Evolutionary conservation across 2,113 vertebrate genomes (phyloP).

Genomic region (Oreochromis niloticus): DNA sequence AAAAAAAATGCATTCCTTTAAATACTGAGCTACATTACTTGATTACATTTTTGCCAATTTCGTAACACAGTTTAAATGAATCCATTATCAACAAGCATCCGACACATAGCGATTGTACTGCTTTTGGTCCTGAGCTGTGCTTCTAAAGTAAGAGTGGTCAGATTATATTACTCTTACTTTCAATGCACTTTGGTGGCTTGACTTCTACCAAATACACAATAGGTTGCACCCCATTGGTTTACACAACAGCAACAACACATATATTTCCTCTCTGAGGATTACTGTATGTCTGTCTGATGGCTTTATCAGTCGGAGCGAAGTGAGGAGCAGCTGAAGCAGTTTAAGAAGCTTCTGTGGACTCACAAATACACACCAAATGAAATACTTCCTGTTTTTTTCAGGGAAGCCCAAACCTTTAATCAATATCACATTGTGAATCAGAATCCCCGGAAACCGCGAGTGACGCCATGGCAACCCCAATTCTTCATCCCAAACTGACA

Average conservation of each 20-base stretch:
- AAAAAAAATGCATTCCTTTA: not conserved
- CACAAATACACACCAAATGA: not conserved
- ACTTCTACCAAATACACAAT: not conserved
- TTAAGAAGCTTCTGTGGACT: not conserved
- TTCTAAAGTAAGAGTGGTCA: not conserved
- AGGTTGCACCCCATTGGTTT: not conserved
- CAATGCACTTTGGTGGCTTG: not conserved
- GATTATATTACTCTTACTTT: not conserved
- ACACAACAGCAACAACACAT: not conserved
- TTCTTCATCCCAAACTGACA: not conserved
- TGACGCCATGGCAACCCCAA: constrained; percentile 20
- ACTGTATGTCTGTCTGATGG: not conserved
- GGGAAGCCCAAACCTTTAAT: constrained; percentile 10
- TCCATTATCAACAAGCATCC: not conserved
- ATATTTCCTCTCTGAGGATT: not conserved
- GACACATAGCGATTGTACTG: not conserved
- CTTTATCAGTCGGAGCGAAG: not conserved
- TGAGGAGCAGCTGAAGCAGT: not conserved
- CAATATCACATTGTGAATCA: constrained; percentile 2
- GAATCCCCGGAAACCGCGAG: not conserved
- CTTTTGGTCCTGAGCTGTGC: not conserved
- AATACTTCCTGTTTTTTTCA: not conserved
- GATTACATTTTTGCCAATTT: not conserved
- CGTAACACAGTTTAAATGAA: not conserved
- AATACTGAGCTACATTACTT: not conserved